These are phyloP conservation scores for Cerastoderma edule DNA, from an alignment of 2,888 invertebrate genomes.

Conservation along the genomic window DNA sequence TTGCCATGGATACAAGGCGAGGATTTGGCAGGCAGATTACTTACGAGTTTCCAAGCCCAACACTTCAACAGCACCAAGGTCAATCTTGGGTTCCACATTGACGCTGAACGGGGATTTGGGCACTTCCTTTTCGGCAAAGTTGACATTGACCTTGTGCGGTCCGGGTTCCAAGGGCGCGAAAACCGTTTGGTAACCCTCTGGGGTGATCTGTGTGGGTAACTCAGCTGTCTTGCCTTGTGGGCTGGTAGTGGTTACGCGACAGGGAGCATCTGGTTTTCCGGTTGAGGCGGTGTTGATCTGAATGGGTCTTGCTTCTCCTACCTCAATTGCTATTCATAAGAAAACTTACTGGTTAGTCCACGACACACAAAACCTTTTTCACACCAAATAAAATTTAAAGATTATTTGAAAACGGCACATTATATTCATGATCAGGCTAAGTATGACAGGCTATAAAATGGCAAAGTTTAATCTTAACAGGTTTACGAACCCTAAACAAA, in stretches of 20 bases:
- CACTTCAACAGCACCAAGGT: slow-evolving; percentile 86
- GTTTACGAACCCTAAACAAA: too few species aligned
- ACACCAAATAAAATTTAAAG: background rate
- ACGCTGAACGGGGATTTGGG: slow-evolving; percentile 82
- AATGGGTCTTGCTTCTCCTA: slow-evolving; percentile 57
- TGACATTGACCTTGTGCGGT: slow-evolving; percentile 82
- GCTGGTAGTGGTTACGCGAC: slow-evolving; percentile 70
- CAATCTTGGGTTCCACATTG: slow-evolving; percentile 83
- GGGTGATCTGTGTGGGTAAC: slow-evolving; percentile 91
- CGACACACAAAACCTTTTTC: background rate
- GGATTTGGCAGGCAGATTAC: slow-evolving; percentile 82
- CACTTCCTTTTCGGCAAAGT: slow-evolving; percentile 81
- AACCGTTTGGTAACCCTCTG: slow-evolving; percentile 87
- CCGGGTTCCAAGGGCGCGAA: slow-evolving; percentile 83
- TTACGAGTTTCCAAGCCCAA: slow-evolving; percentile 92
- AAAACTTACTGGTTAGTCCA: slow-evolving; percentile 16
- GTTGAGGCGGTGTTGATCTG: slow-evolving; percentile 59
- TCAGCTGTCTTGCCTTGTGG: slow-evolving; percentile 86
- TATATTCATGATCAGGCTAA: background rate
- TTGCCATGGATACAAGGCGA: slow-evolving; percentile 10
- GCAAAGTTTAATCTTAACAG: too few species aligned
- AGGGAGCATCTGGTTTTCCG: slow-evolving; percentile 63
- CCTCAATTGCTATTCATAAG: slow-evolving; percentile 57
- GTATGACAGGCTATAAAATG: too few species aligned
- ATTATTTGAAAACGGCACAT: background rate